Evolutionary conservation across 2,888 invertebrate genomes (phyloP).

Genomic region (Xestobium rufovillosum): DNA sequence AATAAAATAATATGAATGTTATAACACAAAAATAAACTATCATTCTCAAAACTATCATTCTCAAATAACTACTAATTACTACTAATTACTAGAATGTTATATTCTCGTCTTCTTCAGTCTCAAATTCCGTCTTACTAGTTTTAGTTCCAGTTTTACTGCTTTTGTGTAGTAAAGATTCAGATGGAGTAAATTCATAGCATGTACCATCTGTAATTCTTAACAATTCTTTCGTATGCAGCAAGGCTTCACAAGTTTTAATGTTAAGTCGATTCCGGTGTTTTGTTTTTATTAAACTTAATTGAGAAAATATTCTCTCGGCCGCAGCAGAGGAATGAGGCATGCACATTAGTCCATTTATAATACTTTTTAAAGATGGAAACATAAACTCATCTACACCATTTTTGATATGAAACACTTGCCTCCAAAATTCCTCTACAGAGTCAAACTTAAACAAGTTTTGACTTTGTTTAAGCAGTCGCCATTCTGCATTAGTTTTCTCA

Average conservation of each 20-base stretch:
- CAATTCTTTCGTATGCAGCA: neutral
- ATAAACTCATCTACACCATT: constrained; percentile 8
- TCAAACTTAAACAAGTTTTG: too few relatives aligned
- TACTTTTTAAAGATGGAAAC: constrained; percentile 12
- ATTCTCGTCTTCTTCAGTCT: neutral
- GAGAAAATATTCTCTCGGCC: constrained; percentile 16
- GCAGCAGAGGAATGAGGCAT: constrained; percentile 16
- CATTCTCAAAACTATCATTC: neutral
- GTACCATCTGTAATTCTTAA: neutral
- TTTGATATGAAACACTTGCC: constrained; percentile 8
- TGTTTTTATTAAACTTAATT: constrained; percentile 14
- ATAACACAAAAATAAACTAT: neutral
- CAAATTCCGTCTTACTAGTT: neutral
- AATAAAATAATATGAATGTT: too few relatives aligned
- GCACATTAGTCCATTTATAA: constrained; percentile 13
- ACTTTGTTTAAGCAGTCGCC: neutral
- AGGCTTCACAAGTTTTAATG: neutral
- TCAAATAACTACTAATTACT: neutral
- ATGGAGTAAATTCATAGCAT: neutral
- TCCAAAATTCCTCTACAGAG: constrained; percentile 11
- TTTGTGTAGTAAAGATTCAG: neutral
- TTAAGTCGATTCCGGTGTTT: constrained; percentile 11
- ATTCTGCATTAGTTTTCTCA: constrained; percentile 1
- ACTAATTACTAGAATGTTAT: neutral
- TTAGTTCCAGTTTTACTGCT: too few relatives aligned